Base-by-base conservation (phyloP, 2,113 vertebrate genomes). In the Platycercus adscitus region DNA sequence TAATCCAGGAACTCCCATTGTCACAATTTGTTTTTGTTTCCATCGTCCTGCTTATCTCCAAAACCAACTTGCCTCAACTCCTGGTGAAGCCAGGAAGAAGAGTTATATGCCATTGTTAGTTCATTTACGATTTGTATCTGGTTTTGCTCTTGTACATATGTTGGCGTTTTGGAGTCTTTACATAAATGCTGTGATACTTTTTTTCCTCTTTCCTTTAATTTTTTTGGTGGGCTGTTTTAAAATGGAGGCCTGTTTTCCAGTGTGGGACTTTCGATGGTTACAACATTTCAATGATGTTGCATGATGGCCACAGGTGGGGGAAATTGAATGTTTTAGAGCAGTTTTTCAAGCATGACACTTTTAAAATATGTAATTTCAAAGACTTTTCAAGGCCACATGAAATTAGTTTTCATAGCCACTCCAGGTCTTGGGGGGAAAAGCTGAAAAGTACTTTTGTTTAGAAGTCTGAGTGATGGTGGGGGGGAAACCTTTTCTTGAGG, bases 381-480 rank as follows among this genome's bases (percentile, higher is more conserved):
- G 97, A 95, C 94, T 96, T 97, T 96, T 97, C 91, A 84, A 96
- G 97, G 96, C 97, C 97, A 97, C 96, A 37, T 93, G 96, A 95
- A 97, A 93, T 96, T 92, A 94, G 93, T 97, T 95, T 97, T 97
- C 96, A 92, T 95, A 97, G 97, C 98, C 97, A 95, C 98, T 98
- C 97, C 97, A 97, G 97, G 97, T 97, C 95, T 96, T 97, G 93
- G 97, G 97, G 95, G 97, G 83, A 94, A 97, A 96, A 95, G 96
- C 97, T 96, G 97, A 97, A 97, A 98, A 97, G 94, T 97, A 97
- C 96, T 98, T 98, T 98, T 97, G 98, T 98, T 95, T 98, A 98
- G 98, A 98, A 98, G 98, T 98, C 97, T 97, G 98, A 98, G 98
- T 98, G 97, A 97, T 97, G 98, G 93, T 97, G 96, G 95, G 97